Evolutionary conservation across 2,797 vertebrate species (phyloP).

Genomic region (Falco peregrinus): DNA sequence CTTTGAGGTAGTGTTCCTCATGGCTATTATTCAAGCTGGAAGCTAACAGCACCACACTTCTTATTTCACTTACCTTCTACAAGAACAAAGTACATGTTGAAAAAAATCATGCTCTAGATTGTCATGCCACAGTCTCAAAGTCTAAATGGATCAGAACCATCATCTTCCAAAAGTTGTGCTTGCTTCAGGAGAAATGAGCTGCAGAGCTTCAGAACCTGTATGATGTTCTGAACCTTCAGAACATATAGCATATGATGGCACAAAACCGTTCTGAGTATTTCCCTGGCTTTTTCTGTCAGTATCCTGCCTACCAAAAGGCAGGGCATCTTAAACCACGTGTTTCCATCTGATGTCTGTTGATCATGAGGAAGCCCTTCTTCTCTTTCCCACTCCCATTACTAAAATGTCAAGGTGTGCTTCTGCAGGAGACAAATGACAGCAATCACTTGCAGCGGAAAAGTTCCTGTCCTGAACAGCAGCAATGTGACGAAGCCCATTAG

Average conservation of each 20-base stretch:
- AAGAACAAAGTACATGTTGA: background rate
- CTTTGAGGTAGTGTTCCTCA: background rate
- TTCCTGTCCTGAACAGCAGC: background rate
- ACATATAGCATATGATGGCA: background rate
- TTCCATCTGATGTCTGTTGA: background rate
- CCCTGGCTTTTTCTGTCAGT: background rate
- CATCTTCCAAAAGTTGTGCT: background rate
- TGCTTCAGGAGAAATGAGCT: background rate
- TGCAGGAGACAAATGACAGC: background rate
- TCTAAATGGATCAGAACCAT: background rate
- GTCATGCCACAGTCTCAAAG: background rate
- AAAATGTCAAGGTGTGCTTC: background rate
- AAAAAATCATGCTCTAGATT: background rate
- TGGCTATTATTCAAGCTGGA: background rate
- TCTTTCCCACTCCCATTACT: background rate
- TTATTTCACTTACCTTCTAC: background rate
- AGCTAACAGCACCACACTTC: background rate
- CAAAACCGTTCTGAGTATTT: background rate
- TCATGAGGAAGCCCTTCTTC: background rate
- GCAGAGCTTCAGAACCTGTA: background rate
- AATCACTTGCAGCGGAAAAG: background rate
- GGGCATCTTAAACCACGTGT: background rate
- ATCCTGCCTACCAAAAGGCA: background rate
- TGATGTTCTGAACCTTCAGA: too few species aligned
- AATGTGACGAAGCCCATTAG: background rate